phyloP scores from a whole-genome alignment of 2,113 vertebrate genomes.

The Thamnophis sirtalis region DNA sequence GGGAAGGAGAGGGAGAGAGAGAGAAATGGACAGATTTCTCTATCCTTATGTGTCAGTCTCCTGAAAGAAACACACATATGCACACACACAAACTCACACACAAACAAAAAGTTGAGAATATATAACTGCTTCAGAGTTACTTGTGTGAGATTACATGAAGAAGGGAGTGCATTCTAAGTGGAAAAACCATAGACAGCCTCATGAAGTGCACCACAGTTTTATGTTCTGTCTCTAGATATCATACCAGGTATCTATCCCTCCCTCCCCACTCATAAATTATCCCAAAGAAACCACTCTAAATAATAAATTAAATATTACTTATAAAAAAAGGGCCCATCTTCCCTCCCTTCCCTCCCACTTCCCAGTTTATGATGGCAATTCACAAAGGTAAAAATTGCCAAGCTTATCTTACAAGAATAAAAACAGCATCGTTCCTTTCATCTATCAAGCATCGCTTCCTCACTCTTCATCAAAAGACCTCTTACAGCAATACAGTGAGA shows the following conservation, averaged over 20 bases:
- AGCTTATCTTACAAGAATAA: constrained; percentile 81
- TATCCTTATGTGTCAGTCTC: neutral
- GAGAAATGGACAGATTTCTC: too few species aligned
- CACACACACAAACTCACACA: neutral
- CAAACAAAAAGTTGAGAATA: neutral
- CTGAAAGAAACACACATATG: neutral
- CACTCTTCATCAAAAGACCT: constrained; percentile 53
- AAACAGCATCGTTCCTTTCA: constrained; percentile 67
- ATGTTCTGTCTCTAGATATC: constrained; percentile 68
- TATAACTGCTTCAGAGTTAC: neutral
- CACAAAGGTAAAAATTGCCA: constrained; percentile 60
- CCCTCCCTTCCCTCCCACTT: constrained; percentile 48
- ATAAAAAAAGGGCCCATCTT: constrained; percentile 75
- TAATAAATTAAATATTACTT: constrained; percentile 93
- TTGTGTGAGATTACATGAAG: neutral
- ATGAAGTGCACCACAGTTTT: constrained; percentile 67
- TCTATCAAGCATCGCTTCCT: constrained; percentile 44
- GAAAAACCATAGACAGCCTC: neutral
- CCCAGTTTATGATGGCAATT: constrained; percentile 54
- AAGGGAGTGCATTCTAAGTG: neutral
- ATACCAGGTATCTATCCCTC: constrained; percentile 73
- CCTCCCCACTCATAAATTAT: constrained; percentile 75
- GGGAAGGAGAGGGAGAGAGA: too few species aligned
- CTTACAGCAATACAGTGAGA: constrained; percentile 62
- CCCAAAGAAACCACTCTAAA: constrained; percentile 79